Base-by-base conservation (phyloP, 2,797 vertebrate species). In the Rallus crepitans region DNA sequence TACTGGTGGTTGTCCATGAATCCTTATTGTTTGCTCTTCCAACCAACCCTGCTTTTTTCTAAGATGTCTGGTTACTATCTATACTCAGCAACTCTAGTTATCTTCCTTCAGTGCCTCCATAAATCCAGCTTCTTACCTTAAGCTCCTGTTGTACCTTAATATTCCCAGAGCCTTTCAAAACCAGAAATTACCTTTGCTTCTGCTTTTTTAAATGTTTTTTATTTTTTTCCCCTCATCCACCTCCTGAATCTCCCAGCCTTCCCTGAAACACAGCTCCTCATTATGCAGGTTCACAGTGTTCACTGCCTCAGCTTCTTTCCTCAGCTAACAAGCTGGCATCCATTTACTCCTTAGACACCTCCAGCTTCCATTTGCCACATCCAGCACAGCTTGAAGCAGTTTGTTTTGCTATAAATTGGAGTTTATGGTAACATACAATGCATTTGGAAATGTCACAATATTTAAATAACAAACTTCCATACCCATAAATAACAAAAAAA, bases 401-500 rank as follows among this genome's bases (percentile, higher is more conserved):
- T 86, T 95, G 87, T 90, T 94, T 90, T 73, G 59, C 90, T 88
- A 60, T 91, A 94, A 93, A 93, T 87, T 93, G 73, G 52, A 91
- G 63, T 82, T 94, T 89, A 80, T 70, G 63, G 79, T 91, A 94
- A 56, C 84, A 76, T 81, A 66, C 27, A 88, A 76, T 76, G 69
- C 40, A 35, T 96, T 91, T 94, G 59, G 52, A 94, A 95, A 93
- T 94, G 95, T 96, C 94, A 94, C 65, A 95, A 88, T 96, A 84
- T 96, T 96, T 96, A 96, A 91, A 93, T 88, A 94, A 72, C 76
- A 93, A 93, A 82, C 28, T 88, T 83, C 31, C 14, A 2, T 55
- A 5, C 7, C 47, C 47, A 10, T 80, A 89, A 89, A 87, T 87
- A 94, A 69, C 39, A 39, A 23, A 61, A 79, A 79, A 35, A 56